phyloP scores from a whole-genome alignment of 2,113 vertebrate genomes.

The Tichodroma muraria region DNA sequence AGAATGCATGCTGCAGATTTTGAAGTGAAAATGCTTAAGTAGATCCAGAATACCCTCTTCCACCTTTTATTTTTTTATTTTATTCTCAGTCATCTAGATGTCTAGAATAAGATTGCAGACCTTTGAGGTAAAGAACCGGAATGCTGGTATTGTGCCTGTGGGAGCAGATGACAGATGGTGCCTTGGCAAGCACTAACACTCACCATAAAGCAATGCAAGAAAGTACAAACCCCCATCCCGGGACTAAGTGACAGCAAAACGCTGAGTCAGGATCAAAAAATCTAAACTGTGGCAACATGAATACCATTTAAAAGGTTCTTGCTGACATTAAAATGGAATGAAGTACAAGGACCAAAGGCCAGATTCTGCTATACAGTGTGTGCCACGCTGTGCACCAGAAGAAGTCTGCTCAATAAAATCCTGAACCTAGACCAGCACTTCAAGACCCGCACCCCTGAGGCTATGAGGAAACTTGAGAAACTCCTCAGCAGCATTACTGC shows the following conservation, averaged over 20 bases:
- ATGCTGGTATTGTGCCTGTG: accelerated
- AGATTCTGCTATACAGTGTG: accelerated
- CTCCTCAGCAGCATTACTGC: neutral
- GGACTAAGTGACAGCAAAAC: neutral
- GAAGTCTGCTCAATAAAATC: neutral
- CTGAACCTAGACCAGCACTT: neutral
- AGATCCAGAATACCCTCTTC: neutral
- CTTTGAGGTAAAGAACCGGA: neutral
- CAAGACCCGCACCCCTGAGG: neutral
- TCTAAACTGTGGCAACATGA: neutral
- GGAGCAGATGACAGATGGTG: neutral
- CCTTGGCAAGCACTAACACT: neutral
- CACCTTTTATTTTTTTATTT: neutral
- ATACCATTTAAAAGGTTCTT: neutral
- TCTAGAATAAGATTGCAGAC: neutral
- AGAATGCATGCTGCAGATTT: neutral
- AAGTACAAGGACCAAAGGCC: neutral
- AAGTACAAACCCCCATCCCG: neutral
- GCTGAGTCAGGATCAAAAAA: neutral
- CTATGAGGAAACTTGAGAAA: accelerated
- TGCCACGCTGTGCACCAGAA: neutral
- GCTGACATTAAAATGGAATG: neutral
- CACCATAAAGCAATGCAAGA: neutral
- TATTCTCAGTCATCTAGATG: neutral
- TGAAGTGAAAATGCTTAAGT: neutral